Evolutionary conservation across 2,797 vertebrate genomes (phyloP), one percentile per base, ranked within the genome.

Genomic region (Malurus splendens): DNA sequence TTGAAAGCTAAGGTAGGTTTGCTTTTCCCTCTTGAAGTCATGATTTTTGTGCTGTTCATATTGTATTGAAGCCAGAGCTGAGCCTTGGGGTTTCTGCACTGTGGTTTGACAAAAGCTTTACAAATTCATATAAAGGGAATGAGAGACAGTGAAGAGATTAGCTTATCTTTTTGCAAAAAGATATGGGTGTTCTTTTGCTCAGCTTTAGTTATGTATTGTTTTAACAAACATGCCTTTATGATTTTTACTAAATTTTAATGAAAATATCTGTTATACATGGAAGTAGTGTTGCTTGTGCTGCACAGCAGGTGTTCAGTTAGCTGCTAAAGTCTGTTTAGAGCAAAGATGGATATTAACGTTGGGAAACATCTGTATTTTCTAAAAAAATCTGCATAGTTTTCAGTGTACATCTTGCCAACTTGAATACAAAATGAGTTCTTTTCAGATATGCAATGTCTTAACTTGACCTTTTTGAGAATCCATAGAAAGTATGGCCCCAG

Each of bases 1-100:
- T 97, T 99, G 85, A 98, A 98, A 95, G 93, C 99, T 64, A 94
- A 94, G 97, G 97, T 98, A 96, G 25, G 95, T 86, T 73, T 66
- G 8, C 51, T 77, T 75, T 66, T 82, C 6, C 18, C 7, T 77
- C 39, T 67, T 65, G 33, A 78, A 89, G 52, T 80, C 4, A 2
- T 39, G 22, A 45, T 20, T 27, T 90, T 48, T 80, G 17, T 66
- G 18, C 60, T 14, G 5, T 66, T 80, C 18, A 10, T 42, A 7
- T 47, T 71, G 8, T 48, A 36, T 6, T 65, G 51, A 87, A 89
- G n/a, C 18, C 47, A 54, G 25, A 62, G 8, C 12, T 18, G 6
- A 67, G 45, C 16, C 25, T 50, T 41, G 50, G 19, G 10, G 54
- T 59, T 70, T 52, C n/a, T 32, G 25, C 44, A 85, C 9, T 54